These are phyloP conservation scores for Hippocampus zosterae DNA, from an alignment of 2,113 vertebrate genomes.

Conservation along the genomic window DNA sequence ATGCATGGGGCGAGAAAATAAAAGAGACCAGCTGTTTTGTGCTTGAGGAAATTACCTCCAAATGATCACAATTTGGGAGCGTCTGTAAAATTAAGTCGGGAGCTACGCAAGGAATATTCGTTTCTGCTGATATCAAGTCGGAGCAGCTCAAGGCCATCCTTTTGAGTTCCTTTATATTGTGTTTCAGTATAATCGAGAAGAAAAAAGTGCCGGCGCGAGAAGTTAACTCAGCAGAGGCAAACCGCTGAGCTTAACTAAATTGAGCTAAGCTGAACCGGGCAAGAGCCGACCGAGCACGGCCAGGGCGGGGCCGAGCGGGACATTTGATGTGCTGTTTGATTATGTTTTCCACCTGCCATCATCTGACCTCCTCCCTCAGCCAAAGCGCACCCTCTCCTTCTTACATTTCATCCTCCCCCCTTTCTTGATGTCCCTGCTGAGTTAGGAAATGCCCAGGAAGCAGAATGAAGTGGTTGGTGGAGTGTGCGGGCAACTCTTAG, in stretches of 20 bases:
- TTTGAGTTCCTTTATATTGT: slow-evolving; percentile 46
- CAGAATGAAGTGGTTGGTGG: slow-evolving; percentile 44
- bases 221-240: slow-evolving; percentile 57
- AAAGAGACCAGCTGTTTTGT: slow-evolving; percentile 26
- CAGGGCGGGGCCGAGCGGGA: slow-evolving; percentile 28
- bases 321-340: slow-evolving; percentile 56
- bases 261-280: slow-evolving; percentile 30
- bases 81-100: neutral
- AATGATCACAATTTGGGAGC: slow-evolving; percentile 6
- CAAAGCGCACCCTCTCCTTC: neutral
- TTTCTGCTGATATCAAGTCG: slow-evolving; percentile 54
- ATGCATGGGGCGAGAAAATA: neutral
- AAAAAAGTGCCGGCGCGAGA: slow-evolving; percentile 37
- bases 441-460: slow-evolving; percentile 58
- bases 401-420: neutral
- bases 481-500: slow-evolving; percentile 15
- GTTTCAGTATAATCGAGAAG: slow-evolving; percentile 23
- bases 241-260: slow-evolving; percentile 53
- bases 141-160: slow-evolving; percentile 66
- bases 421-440: slow-evolving; percentile 48
- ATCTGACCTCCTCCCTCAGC: slow-evolving; percentile 6
- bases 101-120: slow-evolving; percentile 11
- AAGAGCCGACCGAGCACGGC: slow-evolving; percentile 21
- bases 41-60: slow-evolving; percentile 22
- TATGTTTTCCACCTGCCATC: slow-evolving; percentile 40